Evolutionary conservation across 1,140 invertebrate genomes (phyloP), one percentile per base, ranked within the genome.

Genomic region (Lucilia sericata): DNA sequence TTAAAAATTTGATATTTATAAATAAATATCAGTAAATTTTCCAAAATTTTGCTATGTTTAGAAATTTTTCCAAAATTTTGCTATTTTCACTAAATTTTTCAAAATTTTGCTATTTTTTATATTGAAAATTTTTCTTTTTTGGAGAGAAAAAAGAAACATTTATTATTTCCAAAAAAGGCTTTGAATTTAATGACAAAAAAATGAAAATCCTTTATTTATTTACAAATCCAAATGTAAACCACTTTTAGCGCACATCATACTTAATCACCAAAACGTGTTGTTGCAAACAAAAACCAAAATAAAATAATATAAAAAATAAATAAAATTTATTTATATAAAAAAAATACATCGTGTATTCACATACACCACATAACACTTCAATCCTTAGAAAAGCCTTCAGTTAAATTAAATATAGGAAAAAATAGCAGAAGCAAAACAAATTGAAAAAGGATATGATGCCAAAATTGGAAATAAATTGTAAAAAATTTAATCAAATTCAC

Each of bases 201-300:
- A 42, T 42, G 0, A 2, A 42, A 42, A 42, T 42, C 42, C 42
- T 5, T 8, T 10, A 42, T 42, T 42, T 42, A 10, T 42, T 42
- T 42, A 7, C 42, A 42, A 42, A 42, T 42, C 42, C 42, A 7
- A 42, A 10, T 10, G 10, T 42, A n/a, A 55, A 5, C 51, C 17
- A 55, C 51, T 55, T 55, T 55, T 55, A 55, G 12, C 51, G 17
- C 60, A 70, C 5, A 3, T 10, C 5, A 70, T 70, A 70, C 60
- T 70, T 70, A 70, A 70, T 70, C 60, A 70, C 21, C 60, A 70
- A 70, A 70, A 70, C 60, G 60, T 70, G 60, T 70, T 70, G 60
- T 70, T 19, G 19, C 60, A 70, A 70, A 7, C 10, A 70, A 42
- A 42, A 42, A 10, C 42, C 8, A 70, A 70, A 70, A 70, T 5